Evolutionary conservation across 2,888 invertebrate species (phyloP).

Genomic region (Apamea monoglypha): DNA sequence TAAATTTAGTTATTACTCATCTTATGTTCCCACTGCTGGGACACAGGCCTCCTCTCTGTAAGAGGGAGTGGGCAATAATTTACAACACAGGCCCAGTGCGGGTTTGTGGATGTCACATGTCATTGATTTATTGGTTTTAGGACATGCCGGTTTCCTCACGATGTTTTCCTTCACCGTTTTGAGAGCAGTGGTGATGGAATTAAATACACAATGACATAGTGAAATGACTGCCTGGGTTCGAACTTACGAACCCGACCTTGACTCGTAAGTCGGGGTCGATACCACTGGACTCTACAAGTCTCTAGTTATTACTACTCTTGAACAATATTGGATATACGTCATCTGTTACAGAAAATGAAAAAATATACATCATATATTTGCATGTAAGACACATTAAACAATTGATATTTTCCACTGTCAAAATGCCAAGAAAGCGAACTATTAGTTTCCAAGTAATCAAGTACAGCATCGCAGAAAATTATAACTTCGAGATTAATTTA

Average conservation of each 20-base stretch:
- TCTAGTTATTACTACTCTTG: too few relatives aligned
- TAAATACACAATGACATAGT: not conserved
- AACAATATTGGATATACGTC: not conserved
- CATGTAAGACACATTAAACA: not conserved
- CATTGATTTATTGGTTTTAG: not conserved
- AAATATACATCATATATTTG: too few relatives aligned
- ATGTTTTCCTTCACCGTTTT: not conserved
- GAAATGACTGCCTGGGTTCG: not conserved
- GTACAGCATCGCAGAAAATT: slow-evolving; percentile 2
- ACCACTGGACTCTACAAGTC: too few relatives aligned
- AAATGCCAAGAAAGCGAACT: not conserved
- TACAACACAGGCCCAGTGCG: too few relatives aligned
- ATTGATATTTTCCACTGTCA: not conserved
- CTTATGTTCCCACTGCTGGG: not conserved
- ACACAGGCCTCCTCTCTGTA: not conserved
- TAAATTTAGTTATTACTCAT: not conserved
- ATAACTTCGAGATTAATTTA: not conserved
- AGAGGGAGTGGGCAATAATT: not conserved
- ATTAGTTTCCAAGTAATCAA: not conserved
- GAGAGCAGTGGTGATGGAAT: not conserved
- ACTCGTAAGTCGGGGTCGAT: not conserved
- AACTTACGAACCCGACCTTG: not conserved
- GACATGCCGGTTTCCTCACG: not conserved
- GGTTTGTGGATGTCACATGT: not conserved
- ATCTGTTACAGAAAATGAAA: too few relatives aligned